Conservation (phyloP, 2,888 invertebrate species). For the Lottia scabra region DNA sequence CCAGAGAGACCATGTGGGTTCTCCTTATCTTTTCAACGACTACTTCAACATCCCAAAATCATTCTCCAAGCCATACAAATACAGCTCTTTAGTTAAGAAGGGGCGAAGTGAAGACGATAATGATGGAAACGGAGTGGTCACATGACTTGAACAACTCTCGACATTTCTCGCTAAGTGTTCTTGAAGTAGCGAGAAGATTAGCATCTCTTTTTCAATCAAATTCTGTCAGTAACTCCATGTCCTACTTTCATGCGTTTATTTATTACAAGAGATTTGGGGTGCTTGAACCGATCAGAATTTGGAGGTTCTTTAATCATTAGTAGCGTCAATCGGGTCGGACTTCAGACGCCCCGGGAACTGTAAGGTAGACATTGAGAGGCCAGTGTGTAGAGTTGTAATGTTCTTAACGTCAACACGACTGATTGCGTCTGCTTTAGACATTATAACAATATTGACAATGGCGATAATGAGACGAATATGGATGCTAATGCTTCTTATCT, state of each 20-base stretch:
- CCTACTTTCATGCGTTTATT: neutral
- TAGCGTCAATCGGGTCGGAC: neutral
- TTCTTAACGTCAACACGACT: constrained; percentile 7
- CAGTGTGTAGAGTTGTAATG: neutral
- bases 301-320: neutral
- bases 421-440: constrained; percentile 6
- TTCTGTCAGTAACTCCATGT: constrained; percentile 1
- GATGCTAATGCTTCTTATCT: neutral
- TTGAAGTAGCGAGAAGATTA: constrained; percentile 8
- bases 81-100: constrained; percentile 22
- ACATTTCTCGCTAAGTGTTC: constrained; percentile 21
- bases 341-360: neutral
- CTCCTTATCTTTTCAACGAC: constrained; percentile 8
- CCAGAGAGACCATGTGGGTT: constrained; percentile 2
- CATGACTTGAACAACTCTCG: constrained; percentile 26
- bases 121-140: constrained; percentile 29
- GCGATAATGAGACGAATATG: constrained; percentile 5
- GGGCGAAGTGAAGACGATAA: constrained; percentile 29
- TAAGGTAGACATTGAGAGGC: neutral
- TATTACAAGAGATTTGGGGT: constrained; percentile 1
- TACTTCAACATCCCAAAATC: constrained; percentile 16
- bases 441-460: constrained; percentile 4
- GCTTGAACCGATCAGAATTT: neutral
- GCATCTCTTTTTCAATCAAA: constrained; percentile 20
- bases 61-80: constrained; percentile 23